A percentile compares a stretch with the other conserved stretches of the same genome.
Conservation (phyloP, 1,140 invertebrate genomes). For the Lepidostoma basale region DNA sequence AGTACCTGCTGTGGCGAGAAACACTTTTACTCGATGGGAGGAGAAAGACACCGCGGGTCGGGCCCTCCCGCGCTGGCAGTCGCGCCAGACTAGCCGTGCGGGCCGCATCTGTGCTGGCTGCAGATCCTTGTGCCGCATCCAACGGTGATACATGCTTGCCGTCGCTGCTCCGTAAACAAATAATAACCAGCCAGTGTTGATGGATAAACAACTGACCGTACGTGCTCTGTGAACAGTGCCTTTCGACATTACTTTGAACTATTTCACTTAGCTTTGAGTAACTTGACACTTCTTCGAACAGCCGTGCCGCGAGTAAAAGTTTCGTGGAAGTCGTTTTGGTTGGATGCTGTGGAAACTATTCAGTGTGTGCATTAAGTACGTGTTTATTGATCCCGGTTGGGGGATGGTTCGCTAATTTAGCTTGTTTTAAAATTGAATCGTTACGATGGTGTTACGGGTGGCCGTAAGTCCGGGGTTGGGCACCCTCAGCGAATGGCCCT, state of each 20-base stretch:
- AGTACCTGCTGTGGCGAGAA: no score
- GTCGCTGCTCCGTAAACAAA: slow-evolving; percentile 8
- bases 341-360: no score
- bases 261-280: background rate
- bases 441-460: slow-evolving; percentile 37
- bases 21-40: slow-evolving; percentile 15
- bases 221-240: background rate
- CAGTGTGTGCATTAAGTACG: no score
- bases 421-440: no score
- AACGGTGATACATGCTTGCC: no score
- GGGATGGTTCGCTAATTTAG: slow-evolving; percentile 14
- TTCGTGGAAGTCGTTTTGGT: slow-evolving; percentile 2
- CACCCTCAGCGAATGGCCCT: slow-evolving; percentile 31
- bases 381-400: background rate
- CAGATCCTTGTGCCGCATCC: no score
- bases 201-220: background rate
- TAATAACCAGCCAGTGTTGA: background rate
- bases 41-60: background rate
- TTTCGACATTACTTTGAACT: background rate
- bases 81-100: slow-evolving; percentile 14
- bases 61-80: background rate
- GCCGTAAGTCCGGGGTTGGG: slow-evolving; percentile 33
- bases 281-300: background rate
- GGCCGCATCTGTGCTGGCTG: slow-evolving; percentile 3
- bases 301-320: background rate